Conservation (phyloP, 1,140 invertebrate genomes). For the Pseudomyrmex concolor region DNA sequence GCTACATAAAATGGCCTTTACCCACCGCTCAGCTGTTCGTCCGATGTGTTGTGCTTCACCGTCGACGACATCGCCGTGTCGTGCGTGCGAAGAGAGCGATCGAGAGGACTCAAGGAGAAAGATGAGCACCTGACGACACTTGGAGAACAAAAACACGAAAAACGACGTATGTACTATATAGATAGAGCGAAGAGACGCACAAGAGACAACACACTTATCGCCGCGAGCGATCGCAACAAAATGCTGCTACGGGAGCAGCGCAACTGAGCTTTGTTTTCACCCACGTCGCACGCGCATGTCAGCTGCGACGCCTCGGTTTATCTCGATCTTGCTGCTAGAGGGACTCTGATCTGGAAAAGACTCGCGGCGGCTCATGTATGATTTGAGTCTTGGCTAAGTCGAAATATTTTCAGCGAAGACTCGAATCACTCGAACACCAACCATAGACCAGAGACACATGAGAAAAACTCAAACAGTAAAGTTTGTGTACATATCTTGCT, state of each 20-base stretch:
- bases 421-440: too few species aligned
- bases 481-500: too few species aligned
- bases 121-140: neutral
- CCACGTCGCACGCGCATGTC: conserved; percentile 78
- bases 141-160: neutral
- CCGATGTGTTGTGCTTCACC: conserved; percentile 80
- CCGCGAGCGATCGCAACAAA: conserved; percentile 72
- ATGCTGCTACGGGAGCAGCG: conserved; percentile 69
- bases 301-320: conserved; percentile 64
- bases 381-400: too few species aligned
- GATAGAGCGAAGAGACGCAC: neutral
- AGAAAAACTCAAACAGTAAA: too few species aligned
- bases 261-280: conserved; percentile 81
- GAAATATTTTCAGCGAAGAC: too few species aligned
- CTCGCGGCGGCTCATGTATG: too few species aligned
- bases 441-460: too few species aligned
- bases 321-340: conserved; percentile 54
- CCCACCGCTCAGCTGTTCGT: conserved; percentile 84
- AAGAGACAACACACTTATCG: conserved; percentile 65
- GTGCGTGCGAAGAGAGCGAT: neutral
- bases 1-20: conserved; percentile 14
- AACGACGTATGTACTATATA: neutral
- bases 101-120: neutral
- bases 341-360: too few species aligned
- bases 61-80: conserved; percentile 79